Percentiles rank a stretch among this genome's conserved stretches.
Evolutionary conservation across 2,888 invertebrate genomes (phyloP).

Genomic region (Leptopilina myrica): DNA sequence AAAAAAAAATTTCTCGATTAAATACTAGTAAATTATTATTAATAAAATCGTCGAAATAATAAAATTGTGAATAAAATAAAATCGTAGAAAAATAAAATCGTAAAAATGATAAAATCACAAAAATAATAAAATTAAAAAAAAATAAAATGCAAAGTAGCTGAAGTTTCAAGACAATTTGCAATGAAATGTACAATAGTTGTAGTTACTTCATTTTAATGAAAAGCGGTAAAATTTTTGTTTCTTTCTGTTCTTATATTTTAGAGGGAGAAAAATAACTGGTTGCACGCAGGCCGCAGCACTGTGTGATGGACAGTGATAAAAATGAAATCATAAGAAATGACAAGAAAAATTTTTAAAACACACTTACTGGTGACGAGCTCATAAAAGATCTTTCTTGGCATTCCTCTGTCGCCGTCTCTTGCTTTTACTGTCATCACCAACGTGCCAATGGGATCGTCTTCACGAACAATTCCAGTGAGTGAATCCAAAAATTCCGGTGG

Average conservation of each 20-base stretch:
- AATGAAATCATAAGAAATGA: constrained; percentile 15
- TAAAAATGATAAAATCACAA: no score
- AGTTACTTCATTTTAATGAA: constrained; percentile 5
- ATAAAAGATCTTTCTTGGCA: constrained; percentile 87
- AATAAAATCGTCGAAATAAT: no score
- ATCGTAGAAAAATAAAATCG: no score
- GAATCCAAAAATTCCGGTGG: constrained; percentile 91
- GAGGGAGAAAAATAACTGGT: constrained; percentile 19
- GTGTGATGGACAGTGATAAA: constrained; percentile 34
- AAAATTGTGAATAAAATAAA: no score
- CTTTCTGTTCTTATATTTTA: neutral
- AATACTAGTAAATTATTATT: no score
- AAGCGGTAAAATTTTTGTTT: neutral
- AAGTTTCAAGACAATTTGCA: no score
- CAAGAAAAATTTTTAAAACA: neutral
- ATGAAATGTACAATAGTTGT: no score
- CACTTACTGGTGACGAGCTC: constrained; percentile 88
- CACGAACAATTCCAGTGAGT: constrained; percentile 86
- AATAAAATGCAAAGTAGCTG: no score
- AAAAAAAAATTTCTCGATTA: no score
- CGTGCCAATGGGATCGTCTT: constrained; percentile 90
- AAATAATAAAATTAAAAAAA: no score
- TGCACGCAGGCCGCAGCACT: constrained; percentile 32
- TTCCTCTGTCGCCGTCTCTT: constrained; percentile 90
- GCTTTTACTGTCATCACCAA: constrained; percentile 88